phyloP scores from a whole-genome alignment of 2,113 vertebrate species.

The Arenaria interpres region DNA sequence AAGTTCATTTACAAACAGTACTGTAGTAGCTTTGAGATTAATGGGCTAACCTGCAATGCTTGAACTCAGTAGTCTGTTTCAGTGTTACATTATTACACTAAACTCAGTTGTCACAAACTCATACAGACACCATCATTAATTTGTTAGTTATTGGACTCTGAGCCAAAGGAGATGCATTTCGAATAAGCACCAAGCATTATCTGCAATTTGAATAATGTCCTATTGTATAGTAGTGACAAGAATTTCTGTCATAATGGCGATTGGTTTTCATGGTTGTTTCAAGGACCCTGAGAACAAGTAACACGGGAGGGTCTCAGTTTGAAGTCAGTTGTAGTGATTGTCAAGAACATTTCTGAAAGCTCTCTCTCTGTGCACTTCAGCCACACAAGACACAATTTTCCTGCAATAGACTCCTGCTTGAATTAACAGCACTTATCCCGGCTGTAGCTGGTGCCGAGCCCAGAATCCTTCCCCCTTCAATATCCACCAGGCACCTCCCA shows the following conservation, averaged over 20 bases:
- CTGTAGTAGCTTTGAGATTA: not conserved
- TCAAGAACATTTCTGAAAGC: not conserved
- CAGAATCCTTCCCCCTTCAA: fast-evolving
- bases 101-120: not conserved
- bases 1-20: not conserved
- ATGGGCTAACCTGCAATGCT: fast-evolving
- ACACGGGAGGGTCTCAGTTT: fast-evolving
- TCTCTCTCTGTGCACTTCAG: not conserved
- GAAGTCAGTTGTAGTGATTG: fast-evolving
- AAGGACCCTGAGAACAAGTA: not conserved
- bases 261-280: not conserved
- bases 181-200: not conserved
- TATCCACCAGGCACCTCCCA: not conserved
- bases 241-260: fast-evolving
- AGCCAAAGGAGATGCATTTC: not conserved
- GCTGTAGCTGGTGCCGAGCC: not conserved
- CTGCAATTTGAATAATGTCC: not conserved
- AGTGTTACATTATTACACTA: fast-evolving
- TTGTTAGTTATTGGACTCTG: not conserved
- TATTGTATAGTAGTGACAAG: not conserved
- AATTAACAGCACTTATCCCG: too few species aligned
- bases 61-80: not conserved
- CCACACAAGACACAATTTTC: not conserved
- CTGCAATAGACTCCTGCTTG: too few species aligned
- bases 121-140: not conserved